These are phyloP conservation scores for Cheilosia grossa DNA, from an alignment of 2,888 invertebrate species.

Conservation along the genomic window DNA sequence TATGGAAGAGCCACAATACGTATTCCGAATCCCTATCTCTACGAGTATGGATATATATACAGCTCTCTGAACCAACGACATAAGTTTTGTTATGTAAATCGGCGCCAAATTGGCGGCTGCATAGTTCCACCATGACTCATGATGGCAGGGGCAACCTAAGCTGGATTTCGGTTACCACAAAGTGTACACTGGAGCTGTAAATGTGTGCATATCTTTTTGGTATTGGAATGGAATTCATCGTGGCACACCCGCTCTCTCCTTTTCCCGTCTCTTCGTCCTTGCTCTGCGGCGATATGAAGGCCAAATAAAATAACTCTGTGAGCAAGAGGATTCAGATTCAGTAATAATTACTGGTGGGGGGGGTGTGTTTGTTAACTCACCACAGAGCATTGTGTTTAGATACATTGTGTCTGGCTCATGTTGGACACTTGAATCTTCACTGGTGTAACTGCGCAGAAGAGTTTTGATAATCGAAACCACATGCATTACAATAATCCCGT, in stretches of 20 bases:
- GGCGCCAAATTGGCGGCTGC: constrained; percentile 65
- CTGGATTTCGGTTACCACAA: constrained; percentile 33
- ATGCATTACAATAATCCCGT: neutral
- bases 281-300: constrained; percentile 21
- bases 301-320: constrained; percentile 9
- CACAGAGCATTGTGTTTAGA: constrained; percentile 14
- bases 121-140: constrained; percentile 57
- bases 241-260: neutral
- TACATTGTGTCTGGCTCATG: constrained; percentile 32
- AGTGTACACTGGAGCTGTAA: neutral
- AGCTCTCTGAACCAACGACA: constrained; percentile 18
- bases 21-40: neutral
- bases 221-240: constrained; percentile 44
- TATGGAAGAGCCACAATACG: neutral
- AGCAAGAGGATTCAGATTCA: neutral
- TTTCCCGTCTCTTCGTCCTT: constrained; percentile 14
- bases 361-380: neutral
- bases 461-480: neutral
- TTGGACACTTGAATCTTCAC: neutral
- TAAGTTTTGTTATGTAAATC: constrained; percentile 58
- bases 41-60: neutral
- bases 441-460: neutral
- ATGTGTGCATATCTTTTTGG: constrained; percentile 18
- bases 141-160: constrained; percentile 33
- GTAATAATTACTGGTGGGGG: constrained; percentile 14